These are phyloP conservation scores for Belgica antarctica DNA, from an alignment of 2,888 invertebrate genomes.

Conservation along the genomic window DNA sequence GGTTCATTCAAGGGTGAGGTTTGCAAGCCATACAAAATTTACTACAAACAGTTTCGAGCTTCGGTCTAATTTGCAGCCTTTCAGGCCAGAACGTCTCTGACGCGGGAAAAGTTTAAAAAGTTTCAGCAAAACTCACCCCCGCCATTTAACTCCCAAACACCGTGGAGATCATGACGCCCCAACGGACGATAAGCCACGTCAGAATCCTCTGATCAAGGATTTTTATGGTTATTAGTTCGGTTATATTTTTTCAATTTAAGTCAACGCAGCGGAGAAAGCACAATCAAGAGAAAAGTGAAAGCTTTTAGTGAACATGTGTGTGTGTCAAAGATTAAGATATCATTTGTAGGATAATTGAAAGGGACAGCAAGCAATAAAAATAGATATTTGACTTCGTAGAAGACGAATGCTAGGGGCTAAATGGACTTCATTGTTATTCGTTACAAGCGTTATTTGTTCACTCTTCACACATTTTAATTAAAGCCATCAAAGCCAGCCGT, in stretches of 20 bases:
- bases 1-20: no score
- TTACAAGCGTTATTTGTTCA: neutral
- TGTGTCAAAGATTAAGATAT: neutral
- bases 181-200: constrained; percentile 39
- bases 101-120: no score
- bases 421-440: no score
- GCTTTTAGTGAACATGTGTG: neutral
- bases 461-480: neutral
- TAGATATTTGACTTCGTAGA: no score
- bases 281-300: neutral
- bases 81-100: no score
- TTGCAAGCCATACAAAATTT: no score
- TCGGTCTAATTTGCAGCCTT: no score
- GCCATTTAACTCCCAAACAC: constrained; percentile 32
- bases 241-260: neutral
- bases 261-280: neutral
- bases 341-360: neutral
- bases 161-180: constrained; percentile 22
- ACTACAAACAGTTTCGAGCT: no score
- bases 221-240: neutral
- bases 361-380: no score
- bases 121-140: constrained; percentile 20
- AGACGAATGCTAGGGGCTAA: neutral
- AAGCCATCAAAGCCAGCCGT: neutral
- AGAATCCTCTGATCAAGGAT: constrained; percentile 26